phyloP scores from a whole-genome alignment of 2,113 vertebrate species.

The Melanocharis versteri region DNA sequence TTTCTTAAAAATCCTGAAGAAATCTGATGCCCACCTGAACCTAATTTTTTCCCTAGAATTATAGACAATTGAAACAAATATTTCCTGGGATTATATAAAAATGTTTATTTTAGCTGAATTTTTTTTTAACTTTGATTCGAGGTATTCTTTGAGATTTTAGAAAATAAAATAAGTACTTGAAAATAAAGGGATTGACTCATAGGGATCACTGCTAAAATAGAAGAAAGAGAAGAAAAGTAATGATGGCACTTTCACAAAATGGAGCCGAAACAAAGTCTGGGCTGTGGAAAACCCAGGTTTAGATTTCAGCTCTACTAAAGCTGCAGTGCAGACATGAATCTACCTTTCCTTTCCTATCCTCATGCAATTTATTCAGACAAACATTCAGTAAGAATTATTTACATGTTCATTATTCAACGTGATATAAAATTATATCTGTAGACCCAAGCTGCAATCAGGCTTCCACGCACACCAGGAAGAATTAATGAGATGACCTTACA shows the following conservation, averaged over 20 bases:
- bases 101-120: not conserved
- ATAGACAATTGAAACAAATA: not conserved
- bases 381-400: not conserved
- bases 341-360: not conserved
- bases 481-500: not conserved
- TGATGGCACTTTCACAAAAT: not conserved
- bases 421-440: not conserved
- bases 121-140: not conserved
- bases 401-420: not conserved
- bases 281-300: not conserved
- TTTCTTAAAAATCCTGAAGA: not conserved
- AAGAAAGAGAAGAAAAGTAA: not conserved
- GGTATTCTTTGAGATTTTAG: not conserved
- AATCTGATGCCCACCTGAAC: not conserved
- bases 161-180: not conserved
- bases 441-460: not conserved
- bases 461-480: rapidly evolving
- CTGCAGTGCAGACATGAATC: not conserved
- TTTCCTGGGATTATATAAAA: not conserved
- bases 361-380: not conserved
- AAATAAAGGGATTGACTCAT: not conserved
- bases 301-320: not conserved
- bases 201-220: not conserved
- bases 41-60: not conserved
- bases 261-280: not conserved